Evolutionary conservation across 1,140 invertebrate species (phyloP).

Genomic region (Samia ricini): DNA sequence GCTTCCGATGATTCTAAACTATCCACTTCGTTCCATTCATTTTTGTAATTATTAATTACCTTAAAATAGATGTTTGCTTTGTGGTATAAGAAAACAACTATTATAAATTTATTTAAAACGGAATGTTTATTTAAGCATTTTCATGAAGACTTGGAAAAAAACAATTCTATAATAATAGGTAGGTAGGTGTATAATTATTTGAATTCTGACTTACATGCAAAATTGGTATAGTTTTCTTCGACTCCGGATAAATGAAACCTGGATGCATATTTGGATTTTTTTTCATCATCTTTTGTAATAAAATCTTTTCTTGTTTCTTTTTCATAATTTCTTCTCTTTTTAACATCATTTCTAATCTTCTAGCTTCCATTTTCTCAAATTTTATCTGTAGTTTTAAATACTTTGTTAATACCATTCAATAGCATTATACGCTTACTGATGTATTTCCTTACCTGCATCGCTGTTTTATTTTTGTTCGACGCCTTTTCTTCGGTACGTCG

Average conservation of each 20-base stretch:
- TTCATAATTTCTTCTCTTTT: slow-evolving; percentile 40
- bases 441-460: slow-evolving; percentile 31
- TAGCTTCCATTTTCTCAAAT: slow-evolving; percentile 38
- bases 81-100: no score
- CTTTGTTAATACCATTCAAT: not conserved
- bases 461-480: slow-evolving; percentile 48
- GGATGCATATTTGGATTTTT: slow-evolving; percentile 56
- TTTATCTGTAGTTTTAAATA: slow-evolving; percentile 28
- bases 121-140: no score
- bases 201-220: slow-evolving; percentile 28
- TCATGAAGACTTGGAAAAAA: no score
- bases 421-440: not conserved
- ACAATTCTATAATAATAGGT: no score
- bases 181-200: slow-evolving; percentile 4
- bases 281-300: slow-evolving; percentile 43
- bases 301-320: slow-evolving; percentile 41
- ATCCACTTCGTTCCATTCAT: slow-evolving; percentile 43
- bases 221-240: slow-evolving; percentile 37
- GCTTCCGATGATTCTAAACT: slow-evolving; percentile 21
- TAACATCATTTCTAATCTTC: slow-evolving; percentile 32
- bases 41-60: slow-evolving; percentile 39
- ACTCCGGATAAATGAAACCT: slow-evolving; percentile 46
- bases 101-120: slow-evolving; percentile 13
- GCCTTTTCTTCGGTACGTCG: slow-evolving; percentile 34
- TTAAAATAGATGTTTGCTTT: slow-evolving; percentile 16